Percentiles rank a stretch among this genome's conserved stretches.
phyloP scores from a whole-genome alignment of 1,140 invertebrate genomes.

The Solenopsis invicta region DNA sequence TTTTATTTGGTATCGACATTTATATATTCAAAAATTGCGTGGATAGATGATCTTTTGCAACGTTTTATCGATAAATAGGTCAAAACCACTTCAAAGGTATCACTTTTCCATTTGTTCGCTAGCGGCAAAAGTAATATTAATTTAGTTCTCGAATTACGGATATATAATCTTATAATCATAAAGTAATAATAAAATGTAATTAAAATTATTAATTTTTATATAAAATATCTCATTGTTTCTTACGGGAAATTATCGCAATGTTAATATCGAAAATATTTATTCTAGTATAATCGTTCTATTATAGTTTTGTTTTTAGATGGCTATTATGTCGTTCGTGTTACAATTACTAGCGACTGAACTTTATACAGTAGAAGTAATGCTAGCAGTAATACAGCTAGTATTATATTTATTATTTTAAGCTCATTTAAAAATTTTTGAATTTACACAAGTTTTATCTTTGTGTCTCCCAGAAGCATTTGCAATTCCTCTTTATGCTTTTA shows the following conservation, averaged over 20 bases:
- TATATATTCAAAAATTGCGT: not conserved
- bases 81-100: not conserved
- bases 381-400: not conserved
- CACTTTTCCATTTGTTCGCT: not conserved
- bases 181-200: not conserved
- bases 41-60: not conserved
- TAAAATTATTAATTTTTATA: not conserved
- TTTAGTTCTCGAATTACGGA: not conserved
- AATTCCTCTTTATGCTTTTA: not conserved
- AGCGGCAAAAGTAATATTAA: not conserved
- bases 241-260: not conserved
- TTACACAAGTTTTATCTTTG: not conserved
- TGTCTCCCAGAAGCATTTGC: not conserved
- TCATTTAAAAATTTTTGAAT: slow-evolving; percentile 3
- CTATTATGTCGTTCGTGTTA: not conserved
- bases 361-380: not conserved
- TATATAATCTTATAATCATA: too few relatives aligned
- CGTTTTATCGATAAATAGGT: not conserved
- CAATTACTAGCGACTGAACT: not conserved
- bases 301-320: not conserved
- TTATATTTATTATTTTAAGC: not conserved
- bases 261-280: not conserved
- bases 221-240: not conserved
- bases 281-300: too few relatives aligned
- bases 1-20: slow-evolving; percentile 41